Evolutionary conservation across 2,888 invertebrate genomes (phyloP).

Genomic region (Xylocampa areola): DNA sequence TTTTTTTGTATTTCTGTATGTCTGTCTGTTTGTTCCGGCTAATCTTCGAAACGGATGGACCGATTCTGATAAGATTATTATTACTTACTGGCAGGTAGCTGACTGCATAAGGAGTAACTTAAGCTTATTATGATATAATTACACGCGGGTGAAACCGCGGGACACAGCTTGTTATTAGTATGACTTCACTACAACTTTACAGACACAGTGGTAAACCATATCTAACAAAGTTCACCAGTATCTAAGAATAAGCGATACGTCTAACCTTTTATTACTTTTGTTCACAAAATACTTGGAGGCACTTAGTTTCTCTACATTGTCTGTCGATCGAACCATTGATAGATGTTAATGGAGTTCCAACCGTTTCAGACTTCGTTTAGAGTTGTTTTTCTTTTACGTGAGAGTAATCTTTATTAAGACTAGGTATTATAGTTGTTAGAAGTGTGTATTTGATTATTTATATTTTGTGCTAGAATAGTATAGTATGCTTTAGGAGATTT

Average conservation of each 20-base stretch:
- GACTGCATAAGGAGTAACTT: no score
- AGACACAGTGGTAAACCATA: conserved; percentile 21
- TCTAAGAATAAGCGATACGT: conserved; percentile 24
- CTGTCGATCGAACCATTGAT: conserved; percentile 28
- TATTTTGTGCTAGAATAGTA: conserved; percentile 24
- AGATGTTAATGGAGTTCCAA: conserved; percentile 36
- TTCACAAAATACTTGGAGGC: conserved; percentile 37
- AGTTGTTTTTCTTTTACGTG: conserved; percentile 29
- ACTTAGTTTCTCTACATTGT: conserved; percentile 38
- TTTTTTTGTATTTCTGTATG: no score
- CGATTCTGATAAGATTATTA: no score
- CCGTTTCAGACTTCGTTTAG: conserved; percentile 33
- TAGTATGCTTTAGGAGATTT: conserved; percentile 21
- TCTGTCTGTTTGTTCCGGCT: no score
- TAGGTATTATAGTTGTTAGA: conserved; percentile 16
- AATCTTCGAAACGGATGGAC: no score
- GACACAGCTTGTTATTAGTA: no score
- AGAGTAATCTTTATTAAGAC: conserved; percentile 7
- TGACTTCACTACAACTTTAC: conserved; percentile 14
- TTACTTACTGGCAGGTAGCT: no score
- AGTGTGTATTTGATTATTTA: conserved; percentile 20
- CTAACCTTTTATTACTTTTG: conserved; percentile 44
- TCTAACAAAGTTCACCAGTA: conserved; percentile 28
- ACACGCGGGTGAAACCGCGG: no score
- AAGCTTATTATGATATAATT: no score